phyloP scores from a whole-genome alignment of 2,113 vertebrate species.

The Planiliza haematocheilus region DNA sequence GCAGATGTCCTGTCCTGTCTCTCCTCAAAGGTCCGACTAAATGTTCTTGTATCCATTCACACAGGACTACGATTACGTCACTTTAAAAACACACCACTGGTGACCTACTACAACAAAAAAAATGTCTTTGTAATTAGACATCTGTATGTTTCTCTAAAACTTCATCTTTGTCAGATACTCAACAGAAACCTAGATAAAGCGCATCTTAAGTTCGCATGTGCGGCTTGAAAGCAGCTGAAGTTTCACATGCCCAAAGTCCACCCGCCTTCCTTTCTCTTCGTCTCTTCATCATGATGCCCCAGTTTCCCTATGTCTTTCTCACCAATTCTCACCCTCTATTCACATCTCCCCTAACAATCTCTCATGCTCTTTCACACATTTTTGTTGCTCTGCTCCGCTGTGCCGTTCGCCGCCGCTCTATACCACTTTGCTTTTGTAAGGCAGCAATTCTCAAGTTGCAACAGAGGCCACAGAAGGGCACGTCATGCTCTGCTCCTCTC shows the following conservation, averaged over 20 bases:
- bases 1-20: constrained; percentile 33
- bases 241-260: not conserved
- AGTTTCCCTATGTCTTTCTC: constrained; percentile 57
- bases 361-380: constrained; percentile 58
- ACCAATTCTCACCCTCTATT: constrained; percentile 67
- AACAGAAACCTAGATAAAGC: not conserved
- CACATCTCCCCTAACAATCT: constrained; percentile 43
- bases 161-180: not conserved
- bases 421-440: constrained; percentile 1
- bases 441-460: constrained; percentile 2
- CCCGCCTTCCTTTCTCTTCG: not conserved
- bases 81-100: constrained; percentile 20
- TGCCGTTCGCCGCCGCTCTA: not conserved
- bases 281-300: constrained; percentile 30
- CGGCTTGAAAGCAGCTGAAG: not conserved
- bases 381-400: constrained; percentile 2
- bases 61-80: constrained; percentile 21
- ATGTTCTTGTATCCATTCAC: constrained; percentile 1
- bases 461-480: not conserved
- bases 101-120: too few relatives aligned
- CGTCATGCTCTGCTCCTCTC: not conserved
- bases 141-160: not conserved
- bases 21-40: constrained; percentile 22
- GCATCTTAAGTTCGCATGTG: not conserved
- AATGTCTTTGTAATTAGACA: too few relatives aligned